These are phyloP conservation scores for Sminthopsis crassicaudata DNA, from an alignment of 2,113 vertebrate genomes.

Conservation along the genomic window DNA sequence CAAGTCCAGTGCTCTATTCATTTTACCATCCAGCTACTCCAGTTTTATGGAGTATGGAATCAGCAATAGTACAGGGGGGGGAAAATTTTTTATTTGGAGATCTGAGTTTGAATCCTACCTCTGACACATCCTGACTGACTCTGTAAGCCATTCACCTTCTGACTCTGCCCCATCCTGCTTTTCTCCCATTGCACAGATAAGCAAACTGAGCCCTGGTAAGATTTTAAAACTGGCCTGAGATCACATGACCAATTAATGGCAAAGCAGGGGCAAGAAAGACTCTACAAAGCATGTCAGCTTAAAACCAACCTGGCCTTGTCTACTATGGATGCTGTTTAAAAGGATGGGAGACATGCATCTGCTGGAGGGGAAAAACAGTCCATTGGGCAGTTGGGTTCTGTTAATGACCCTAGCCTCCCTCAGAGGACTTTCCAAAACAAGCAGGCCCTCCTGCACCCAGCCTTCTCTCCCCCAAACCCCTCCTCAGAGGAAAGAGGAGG, in stretches of 20 bases:
- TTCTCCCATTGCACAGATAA: not conserved
- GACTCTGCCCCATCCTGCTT: not conserved
- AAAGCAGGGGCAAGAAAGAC: not conserved
- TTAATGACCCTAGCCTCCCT: not conserved
- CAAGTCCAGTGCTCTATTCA: no score
- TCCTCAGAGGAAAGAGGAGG: slow-evolving; percentile 40
- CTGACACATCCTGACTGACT: not conserved
- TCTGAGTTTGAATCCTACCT: not conserved
- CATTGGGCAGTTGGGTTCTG: not conserved
- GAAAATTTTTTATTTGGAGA: not conserved
- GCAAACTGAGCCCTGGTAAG: not conserved
- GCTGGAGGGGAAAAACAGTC: not conserved
- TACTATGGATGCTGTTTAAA: not conserved
- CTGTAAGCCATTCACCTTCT: not conserved
- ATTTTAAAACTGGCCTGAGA: not conserved
- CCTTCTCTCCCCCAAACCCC: slow-evolving; percentile 64
- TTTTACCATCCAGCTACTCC: no score
- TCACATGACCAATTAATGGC: not conserved
- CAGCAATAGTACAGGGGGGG: not conserved
- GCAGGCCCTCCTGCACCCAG: not conserved
- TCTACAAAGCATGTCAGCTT: not conserved
- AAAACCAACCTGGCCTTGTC: not conserved
- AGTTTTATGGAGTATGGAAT: not conserved
- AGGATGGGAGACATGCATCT: not conserved
- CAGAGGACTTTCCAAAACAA: not conserved